phyloP scores from a whole-genome alignment of 2,797 vertebrate species.

The Atherinosoma microstoma region DNA sequence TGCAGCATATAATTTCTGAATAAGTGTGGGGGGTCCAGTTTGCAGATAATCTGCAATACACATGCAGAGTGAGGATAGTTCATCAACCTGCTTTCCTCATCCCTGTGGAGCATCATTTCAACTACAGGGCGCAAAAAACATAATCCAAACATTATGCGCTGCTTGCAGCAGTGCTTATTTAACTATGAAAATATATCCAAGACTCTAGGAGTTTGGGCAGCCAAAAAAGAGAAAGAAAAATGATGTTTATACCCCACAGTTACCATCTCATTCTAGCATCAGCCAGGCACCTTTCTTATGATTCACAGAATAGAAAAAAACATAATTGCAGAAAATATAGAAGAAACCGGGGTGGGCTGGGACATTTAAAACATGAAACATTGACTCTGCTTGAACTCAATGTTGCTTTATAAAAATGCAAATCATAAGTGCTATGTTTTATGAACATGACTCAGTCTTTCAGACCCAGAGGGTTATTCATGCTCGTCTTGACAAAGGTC shows the following conservation, averaged over 20 bases:
- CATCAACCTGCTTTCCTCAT: slow-evolving; percentile 32
- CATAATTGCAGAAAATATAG: slow-evolving; percentile 32
- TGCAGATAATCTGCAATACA: slow-evolving; percentile 11
- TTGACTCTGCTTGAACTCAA: slow-evolving; percentile 27
- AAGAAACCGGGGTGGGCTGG: background rate
- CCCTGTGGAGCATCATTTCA: slow-evolving; percentile 26
- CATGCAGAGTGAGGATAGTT: background rate
- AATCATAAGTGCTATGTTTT: slow-evolving; percentile 42
- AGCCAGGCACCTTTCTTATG: background rate
- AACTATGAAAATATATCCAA: slow-evolving; percentile 30
- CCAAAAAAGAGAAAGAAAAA: slow-evolving; percentile 5
- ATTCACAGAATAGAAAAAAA: slow-evolving; percentile 14
- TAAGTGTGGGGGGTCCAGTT: slow-evolving; percentile 4
- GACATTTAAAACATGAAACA: slow-evolving; percentile 28
- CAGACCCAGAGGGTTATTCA: slow-evolving; percentile 50
- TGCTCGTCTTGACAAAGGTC: slow-evolving; percentile 61
- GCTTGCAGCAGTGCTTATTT: slow-evolving; percentile 12
- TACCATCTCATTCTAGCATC: slow-evolving; percentile 14
- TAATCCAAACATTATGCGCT: slow-evolving; percentile 23
- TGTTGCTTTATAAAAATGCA: slow-evolving; percentile 53
- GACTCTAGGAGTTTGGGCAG: slow-evolving; percentile 18
- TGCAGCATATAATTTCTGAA: slow-evolving; percentile 10
- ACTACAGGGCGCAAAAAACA: slow-evolving; percentile 12
- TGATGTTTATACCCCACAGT: slow-evolving; percentile 7
- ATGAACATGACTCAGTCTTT: slow-evolving; percentile 55